Evolutionary conservation across 1,140 invertebrate genomes (phyloP), one percentile per base, ranked within the genome.

Genomic region (Macrosteles quadrilineatus): DNA sequence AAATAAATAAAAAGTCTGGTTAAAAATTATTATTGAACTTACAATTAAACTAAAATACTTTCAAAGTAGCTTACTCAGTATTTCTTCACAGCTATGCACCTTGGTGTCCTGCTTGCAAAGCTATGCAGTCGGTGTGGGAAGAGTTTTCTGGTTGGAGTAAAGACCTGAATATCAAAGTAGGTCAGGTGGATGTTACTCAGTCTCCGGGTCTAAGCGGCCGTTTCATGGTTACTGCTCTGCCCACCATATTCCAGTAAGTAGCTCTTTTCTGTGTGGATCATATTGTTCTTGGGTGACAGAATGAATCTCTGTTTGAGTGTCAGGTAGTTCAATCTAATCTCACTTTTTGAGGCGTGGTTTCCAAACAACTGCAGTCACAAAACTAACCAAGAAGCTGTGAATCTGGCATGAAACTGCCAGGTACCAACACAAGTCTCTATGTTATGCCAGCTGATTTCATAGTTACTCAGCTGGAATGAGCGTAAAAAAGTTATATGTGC

Each of bases 21-120:
- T n/a, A n/a, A n/a, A n/a, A n/a, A n/a, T n/a, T n/a, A n/a, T n/a
- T n/a, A n/a, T n/a, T n/a, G n/a, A n/a, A n/a, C n/a, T n/a, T n/a
- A n/a, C n/a, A n/a, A n/a, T n/a, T n/a, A n/a, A n/a, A n/a, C n/a
- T n/a, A n/a, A n/a, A n/a, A n/a, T n/a, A n/a, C n/a, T n/a, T n/a
- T n/a, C n/a, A n/a, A n/a, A n/a, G n/a, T n/a, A n/a, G n/a, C n/a
- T n/a, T n/a, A n/a, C n/a, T n/a, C n/a, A n/a, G n/a, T n/a, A n/a
- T 50, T 17, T 50, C 4, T 50, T 81, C 83, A 57, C 77, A 98
- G 96, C 79, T 97, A 94, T 87, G 97, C 98, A 9, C 97, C 97
- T 17, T 99, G 97, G 98, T 99, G 98, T 82, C 97, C 97, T 6
- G 97, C 98, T 0, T 99, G 98, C 81, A 94, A 93, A 78, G 90